These are phyloP conservation scores for Urocyon cinereoargenteus DNA, from an alignment of 2,797 vertebrate species.

Conservation along the genomic window DNA sequence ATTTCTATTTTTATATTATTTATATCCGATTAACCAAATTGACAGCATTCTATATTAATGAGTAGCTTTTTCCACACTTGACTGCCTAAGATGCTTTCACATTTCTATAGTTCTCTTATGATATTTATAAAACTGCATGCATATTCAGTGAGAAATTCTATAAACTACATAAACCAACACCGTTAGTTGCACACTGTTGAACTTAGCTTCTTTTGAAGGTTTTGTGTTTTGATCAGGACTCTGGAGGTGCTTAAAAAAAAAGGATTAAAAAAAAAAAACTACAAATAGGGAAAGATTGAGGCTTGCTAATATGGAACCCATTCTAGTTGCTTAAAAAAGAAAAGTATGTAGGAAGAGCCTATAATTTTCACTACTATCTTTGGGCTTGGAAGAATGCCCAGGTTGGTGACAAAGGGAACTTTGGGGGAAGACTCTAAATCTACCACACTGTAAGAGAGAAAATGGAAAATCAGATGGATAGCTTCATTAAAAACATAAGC, in stretches of 20 bases:
- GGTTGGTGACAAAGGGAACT: slow-evolving; percentile 86
- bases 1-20: slow-evolving; percentile 27
- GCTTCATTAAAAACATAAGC: slow-evolving; percentile 71
- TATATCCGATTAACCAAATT: neutral
- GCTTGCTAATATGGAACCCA: slow-evolving; percentile 84
- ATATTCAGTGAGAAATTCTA: slow-evolving; percentile 64
- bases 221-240: slow-evolving; percentile 78
- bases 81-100: slow-evolving; percentile 9
- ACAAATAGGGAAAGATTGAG: slow-evolving; percentile 83
- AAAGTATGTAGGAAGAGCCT: slow-evolving; percentile 89
- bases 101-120: slow-evolving; percentile 43
- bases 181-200: slow-evolving; percentile 58
- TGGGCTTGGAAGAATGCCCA: slow-evolving; percentile 89
- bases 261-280: neutral
- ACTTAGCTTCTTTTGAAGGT: slow-evolving; percentile 75
- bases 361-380: slow-evolving; percentile 90
- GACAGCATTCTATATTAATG: neutral
- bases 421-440: slow-evolving; percentile 85
- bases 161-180: slow-evolving; percentile 68
- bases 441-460: slow-evolving; percentile 76
- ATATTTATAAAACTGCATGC: slow-evolving; percentile 55
- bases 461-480: slow-evolving; percentile 78
- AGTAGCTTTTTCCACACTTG: neutral
- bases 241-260: slow-evolving; percentile 71
- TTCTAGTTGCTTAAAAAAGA: slow-evolving; percentile 87